phyloP scores from a whole-genome alignment of 2,113 vertebrate genomes.

The Ardeotis arabs region DNA sequence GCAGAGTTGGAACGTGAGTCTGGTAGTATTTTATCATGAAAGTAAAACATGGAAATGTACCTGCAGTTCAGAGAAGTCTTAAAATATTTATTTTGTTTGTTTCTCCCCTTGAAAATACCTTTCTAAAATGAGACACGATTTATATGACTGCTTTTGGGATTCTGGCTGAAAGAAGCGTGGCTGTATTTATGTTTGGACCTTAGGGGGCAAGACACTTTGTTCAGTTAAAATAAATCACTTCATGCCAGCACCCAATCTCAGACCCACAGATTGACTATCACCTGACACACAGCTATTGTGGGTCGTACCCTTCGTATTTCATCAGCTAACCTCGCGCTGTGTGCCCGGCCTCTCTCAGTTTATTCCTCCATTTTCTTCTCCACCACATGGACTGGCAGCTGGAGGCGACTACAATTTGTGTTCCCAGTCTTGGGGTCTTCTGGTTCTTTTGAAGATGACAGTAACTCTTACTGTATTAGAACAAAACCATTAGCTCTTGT shows the following conservation, averaged over 20 bases:
- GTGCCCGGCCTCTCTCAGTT: rapidly evolving
- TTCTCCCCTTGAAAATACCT: not conserved
- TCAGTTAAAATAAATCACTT: not conserved
- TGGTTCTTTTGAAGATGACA: not conserved
- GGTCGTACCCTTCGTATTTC: not conserved
- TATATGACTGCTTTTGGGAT: not conserved
- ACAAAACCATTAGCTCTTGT: not conserved
- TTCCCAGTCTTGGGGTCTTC: not conserved
- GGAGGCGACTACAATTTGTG: not conserved
- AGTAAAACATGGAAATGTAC: not conserved
- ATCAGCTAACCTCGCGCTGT: not conserved
- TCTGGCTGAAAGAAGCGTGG: not conserved
- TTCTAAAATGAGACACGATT: not conserved
- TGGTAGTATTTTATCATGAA: not conserved
- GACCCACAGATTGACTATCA: not conserved
- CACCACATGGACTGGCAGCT: not conserved
- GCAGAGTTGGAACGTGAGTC: not conserved
- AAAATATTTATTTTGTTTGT: not conserved
- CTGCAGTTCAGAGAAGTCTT: not conserved
- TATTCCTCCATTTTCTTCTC: not conserved
- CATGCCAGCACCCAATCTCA: not conserved
- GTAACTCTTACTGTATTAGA: not conserved
- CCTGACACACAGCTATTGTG: not conserved
- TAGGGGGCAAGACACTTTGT: not conserved
- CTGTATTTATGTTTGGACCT: not conserved